phyloP scores from a whole-genome alignment of 1,140 invertebrate genomes.

The Triops longicaudatus region DNA sequence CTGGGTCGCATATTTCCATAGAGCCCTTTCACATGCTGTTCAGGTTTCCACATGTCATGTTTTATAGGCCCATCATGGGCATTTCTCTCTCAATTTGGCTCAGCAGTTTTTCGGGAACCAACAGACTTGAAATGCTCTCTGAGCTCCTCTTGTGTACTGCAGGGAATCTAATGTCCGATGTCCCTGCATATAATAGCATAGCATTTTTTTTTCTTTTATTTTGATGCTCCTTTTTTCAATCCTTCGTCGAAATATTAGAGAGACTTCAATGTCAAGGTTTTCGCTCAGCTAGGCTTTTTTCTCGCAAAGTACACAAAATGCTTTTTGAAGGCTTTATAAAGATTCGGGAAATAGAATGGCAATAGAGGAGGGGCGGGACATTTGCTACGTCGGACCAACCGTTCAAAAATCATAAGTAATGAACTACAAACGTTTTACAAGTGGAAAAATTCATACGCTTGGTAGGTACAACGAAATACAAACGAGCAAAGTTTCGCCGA shows the following conservation, averaged over 20 bases:
- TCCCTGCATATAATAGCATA: neutral
- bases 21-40: neutral
- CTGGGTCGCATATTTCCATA: neutral
- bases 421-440: no score
- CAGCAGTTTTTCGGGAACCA: neutral
- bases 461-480: no score
- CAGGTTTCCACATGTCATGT: slow-evolving; percentile 15
- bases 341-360: no score
- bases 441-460: no score
- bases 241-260: neutral
- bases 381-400: no score
- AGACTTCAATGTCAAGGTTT: neutral
- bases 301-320: no score
- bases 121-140: neutral
- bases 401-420: no score
- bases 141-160: neutral
- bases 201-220: neutral
- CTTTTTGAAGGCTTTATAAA: no score
- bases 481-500: no score
- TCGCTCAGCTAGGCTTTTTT: neutral
- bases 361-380: neutral
- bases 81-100: slow-evolving; percentile 6
- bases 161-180: neutral
- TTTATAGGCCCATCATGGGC: neutral
- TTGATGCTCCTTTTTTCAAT: neutral